Evolutionary conservation across 1,140 invertebrate species (phyloP), one percentile per base, ranked within the genome.

Genomic region (Potamilus streckersoni): DNA sequence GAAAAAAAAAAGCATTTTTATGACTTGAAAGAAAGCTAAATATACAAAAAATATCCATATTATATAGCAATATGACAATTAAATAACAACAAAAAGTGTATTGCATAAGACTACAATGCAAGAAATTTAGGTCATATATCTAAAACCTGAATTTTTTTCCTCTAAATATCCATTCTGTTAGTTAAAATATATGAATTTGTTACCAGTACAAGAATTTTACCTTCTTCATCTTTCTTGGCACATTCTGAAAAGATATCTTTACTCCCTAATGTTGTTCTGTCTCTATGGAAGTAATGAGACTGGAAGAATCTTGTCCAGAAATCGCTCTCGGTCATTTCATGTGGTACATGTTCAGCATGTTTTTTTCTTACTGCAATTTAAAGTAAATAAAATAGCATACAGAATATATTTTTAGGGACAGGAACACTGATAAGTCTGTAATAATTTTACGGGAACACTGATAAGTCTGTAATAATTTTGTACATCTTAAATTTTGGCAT

Each of bases 221-320:
- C 91, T 90, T 96, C 94, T 88, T 98, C 97, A 90, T 99, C 97
- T 83, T 95, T 93, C 92, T 97, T 97, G 80, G 96, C 96, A 93
- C 97, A 99, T 90, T 99, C 97, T 38, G 96, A 95, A 89, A 99
- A 99, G 62, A 99, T 91, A 91, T 99, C 97, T 89, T 90, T 88
- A 49, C 93, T 95, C 79, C 95, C 94, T 58, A 95, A 92, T 80
- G 94, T 94, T 55, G 96, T 95, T 69, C 97, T 93, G 91, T 99
- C 98, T 79, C 97, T 93, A 92, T 99, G 97, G 93, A 99, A 99
- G 92, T 99, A 99, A 92, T 99, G 98, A 23, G 97, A 99, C 88
- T 99, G 98, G 91, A 99, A 99, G 91, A 99, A 99, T 84, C 98
- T 96, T 16, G 96, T 98, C 98, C 98, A 99, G 92, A 99, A 99